Evolutionary conservation across 2,113 vertebrate genomes (phyloP), one percentile per base, ranked within the genome.

Genomic region (Poicephalus gulielmi): DNA sequence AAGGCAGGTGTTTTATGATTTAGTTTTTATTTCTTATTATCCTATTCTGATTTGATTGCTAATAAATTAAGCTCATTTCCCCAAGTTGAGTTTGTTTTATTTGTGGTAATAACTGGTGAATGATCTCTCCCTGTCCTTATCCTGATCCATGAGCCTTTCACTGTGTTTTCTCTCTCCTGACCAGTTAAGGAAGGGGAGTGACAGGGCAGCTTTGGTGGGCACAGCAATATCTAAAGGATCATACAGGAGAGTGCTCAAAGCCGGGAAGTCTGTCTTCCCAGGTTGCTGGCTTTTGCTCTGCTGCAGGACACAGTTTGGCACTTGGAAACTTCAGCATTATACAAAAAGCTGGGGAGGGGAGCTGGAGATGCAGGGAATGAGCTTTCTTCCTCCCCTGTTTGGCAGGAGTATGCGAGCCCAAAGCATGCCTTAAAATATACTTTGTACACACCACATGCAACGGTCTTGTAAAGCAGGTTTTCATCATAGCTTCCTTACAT

Each of bases 401-500:
- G 92, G 75, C 83, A 88, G 69, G 33, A 92, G n/a, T 14, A 52
- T 49, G 31, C 0, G 0, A 66, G 74, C 16, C 41, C 41, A 83
- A 79, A 92, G 60, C 50, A 59, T 24, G 73, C 30, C 46, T 94
- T 96, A 89, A 93, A 85, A 94, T 83, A 70, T n/a, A 71, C 41
- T 95, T 88, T 67, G 52, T 49, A 73, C 33, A 66, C 83, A 77
- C 59, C 78, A 86, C 7, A 11, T 94, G 78, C 92, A 90, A 53
- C 12, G 33, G 59, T 53, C 84, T 91, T 57, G 70, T 86, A 95
- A 97, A 96, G 71, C 28, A 87, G 49, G 52, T 79, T 95, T 90
- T 93, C 95, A 94, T 88, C 92, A 96, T 7, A 87, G 95, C 60
- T 81, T 62, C 87, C 86, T 94, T 94, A 94, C 86, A 91, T 88